phyloP scores from a whole-genome alignment of 2,888 invertebrate genomes.

The Gandaritis pyraliata region DNA sequence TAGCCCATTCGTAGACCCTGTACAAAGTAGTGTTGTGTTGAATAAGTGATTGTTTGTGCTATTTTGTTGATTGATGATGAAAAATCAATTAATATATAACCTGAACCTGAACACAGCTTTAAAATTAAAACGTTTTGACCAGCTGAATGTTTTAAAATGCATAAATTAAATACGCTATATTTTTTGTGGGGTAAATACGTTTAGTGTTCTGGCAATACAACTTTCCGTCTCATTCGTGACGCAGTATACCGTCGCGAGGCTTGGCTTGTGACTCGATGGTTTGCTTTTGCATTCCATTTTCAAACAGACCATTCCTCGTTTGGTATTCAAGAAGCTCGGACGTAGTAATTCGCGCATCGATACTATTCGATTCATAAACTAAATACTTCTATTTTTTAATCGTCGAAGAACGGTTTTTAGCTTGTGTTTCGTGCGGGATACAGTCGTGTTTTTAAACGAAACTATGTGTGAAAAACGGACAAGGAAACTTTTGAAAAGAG shows the following conservation, averaged over 20 bases:
- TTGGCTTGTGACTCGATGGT: conserved; percentile 11
- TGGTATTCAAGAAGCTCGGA: conserved; percentile 44
- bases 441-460: conserved; percentile 49
- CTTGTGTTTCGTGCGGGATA: conserved; percentile 52
- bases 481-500: conserved; percentile 63
- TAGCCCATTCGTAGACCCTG: neutral
- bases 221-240: conserved; percentile 41
- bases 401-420: conserved; percentile 38
- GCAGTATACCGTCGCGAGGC: conserved; percentile 17
- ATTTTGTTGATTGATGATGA: too few species aligned
- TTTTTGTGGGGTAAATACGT: conserved; percentile 4
- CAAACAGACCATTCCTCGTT: conserved; percentile 55
- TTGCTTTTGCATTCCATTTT: conserved; percentile 54
- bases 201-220: conserved; percentile 34
- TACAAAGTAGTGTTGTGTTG: neutral
- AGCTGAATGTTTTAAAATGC: too few species aligned
- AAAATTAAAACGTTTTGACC: too few species aligned
- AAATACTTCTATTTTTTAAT: conserved; percentile 6
- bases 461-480: conserved; percentile 72
- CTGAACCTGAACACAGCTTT: too few species aligned
- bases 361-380: conserved; percentile 23
- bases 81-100: too few species aligned
- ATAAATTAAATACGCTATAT: too few species aligned
- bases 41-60: too few species aligned
- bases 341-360: conserved; percentile 36